Base-by-base conservation (phyloP, 2,113 vertebrate genomes). In the Ceratotherium simum region DNA sequence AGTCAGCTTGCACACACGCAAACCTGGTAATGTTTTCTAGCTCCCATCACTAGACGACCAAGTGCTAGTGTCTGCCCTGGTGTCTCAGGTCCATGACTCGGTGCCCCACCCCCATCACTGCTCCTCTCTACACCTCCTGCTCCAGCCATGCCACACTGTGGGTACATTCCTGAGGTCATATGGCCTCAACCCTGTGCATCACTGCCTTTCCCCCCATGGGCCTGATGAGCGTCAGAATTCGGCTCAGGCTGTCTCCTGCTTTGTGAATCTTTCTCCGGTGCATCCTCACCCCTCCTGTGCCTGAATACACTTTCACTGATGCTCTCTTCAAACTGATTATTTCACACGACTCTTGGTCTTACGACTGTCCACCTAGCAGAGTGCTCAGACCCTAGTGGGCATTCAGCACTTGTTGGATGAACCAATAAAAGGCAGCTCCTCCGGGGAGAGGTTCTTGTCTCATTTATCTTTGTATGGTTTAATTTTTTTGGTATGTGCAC, bases 81-180 rank as follows among this genome's bases (percentile, higher is more conserved):
- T 7, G 0, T 20, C 31, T 3, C 31, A 1, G 5, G 6, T 29
- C 69, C n/a, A 17, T 17, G n/a, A 27, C 36, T 18, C 1, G 0
- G 3, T 4, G 5, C 21, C 85, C 33, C 9, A 13, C 31, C 11
- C 6, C 21, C 33, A 5, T 7, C 18, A 5, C 36, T 6, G 6
- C 1, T 27, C 11, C 4, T 8, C 20, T 27, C 23, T 3, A 11
- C 20, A 4, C 16, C 16, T 3, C 21, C 18, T 0, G 0, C 2
- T 1, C 23, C 12, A 33, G 6, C 36, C 3, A 0, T 7, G 56
- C 39, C 21, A 54, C 4, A 2, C n/a, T 0, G 1, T 1, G 7
- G 42, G 42, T 6, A 8, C 25, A 31, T 58, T 25, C 13, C 54
- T 31, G 27, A 6, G 1, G 23, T 27, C 23, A 3, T 5, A 0